A percentile compares a stretch with the other conserved stretches of the same genome.
These are phyloP conservation scores for Tragulus kanchil DNA, from an alignment of 2,113 vertebrate species.

Conservation along the genomic window DNA sequence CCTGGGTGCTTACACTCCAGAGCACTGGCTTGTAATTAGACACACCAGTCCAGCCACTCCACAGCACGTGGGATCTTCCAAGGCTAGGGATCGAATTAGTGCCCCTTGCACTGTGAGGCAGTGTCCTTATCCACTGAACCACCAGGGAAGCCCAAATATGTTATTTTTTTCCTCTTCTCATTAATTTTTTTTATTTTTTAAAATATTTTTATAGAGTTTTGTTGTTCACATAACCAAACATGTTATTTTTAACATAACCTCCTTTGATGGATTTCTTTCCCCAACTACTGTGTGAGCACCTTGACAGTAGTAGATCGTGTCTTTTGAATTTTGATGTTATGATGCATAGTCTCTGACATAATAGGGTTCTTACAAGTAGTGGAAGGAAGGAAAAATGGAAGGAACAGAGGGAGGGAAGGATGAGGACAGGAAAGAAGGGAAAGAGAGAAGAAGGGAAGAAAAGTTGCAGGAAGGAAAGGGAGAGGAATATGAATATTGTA, in stretches of 20 bases:
- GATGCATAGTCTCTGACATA: not conserved
- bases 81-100: too few species aligned
- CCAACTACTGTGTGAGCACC: not conserved
- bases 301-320: not conserved
- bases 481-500: not conserved
- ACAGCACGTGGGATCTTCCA: too few species aligned
- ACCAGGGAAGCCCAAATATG: too few species aligned
- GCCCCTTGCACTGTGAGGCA: too few species aligned
- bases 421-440: not conserved
- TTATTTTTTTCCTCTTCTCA: too few species aligned
- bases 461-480: not conserved
- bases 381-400: not conserved
- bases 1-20: too few species aligned
- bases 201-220: too few species aligned
- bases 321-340: not conserved
- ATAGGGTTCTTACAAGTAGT: not conserved
- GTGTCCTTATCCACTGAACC: too few species aligned
- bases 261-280: not conserved
- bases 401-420: not conserved
- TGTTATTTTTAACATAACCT: not conserved
- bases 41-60: too few species aligned
- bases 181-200: too few species aligned
- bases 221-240: not conserved
- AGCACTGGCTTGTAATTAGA: too few species aligned
- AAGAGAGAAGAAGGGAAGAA: not conserved